A percentile compares a stretch with the other conserved stretches of the same genome.
Evolutionary conservation across 1,140 invertebrate species (phyloP).

Genomic region (Procambarus virginalis): DNA sequence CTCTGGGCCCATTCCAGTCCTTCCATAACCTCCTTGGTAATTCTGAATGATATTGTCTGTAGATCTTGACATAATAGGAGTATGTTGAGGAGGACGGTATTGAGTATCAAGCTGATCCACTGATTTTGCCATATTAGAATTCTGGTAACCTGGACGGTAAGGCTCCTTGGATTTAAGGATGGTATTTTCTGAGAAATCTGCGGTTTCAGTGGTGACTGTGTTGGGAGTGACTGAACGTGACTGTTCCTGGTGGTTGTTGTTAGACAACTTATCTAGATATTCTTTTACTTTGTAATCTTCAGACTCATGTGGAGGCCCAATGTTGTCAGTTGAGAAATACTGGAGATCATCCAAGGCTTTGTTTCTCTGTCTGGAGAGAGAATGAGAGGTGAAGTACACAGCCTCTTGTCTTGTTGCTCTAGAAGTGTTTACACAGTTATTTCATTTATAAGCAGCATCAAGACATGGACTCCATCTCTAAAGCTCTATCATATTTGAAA

Average conservation of each 20-base stretch:
- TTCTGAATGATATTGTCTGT: conserved; percentile 42
- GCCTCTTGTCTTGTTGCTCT: not conserved
- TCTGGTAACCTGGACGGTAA: conserved; percentile 16
- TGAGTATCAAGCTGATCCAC: conserved; percentile 39
- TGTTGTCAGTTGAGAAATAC: conserved; percentile 66
- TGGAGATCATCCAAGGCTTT: conserved; percentile 70
- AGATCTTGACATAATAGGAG: conserved; percentile 25
- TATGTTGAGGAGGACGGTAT: not conserved
- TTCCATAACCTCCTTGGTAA: conserved; percentile 20
- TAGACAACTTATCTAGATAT: conserved; percentile 62
- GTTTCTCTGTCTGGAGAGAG: conserved; percentile 65
- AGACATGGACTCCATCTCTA: conserved; percentile 2
- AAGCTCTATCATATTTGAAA: not conserved
- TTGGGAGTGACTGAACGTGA: conserved; percentile 52
- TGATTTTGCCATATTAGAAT: conserved; percentile 43
- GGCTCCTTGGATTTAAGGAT: not conserved
- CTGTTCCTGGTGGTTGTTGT: conserved; percentile 51
- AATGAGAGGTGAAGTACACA: not conserved
- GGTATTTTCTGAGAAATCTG: not conserved
- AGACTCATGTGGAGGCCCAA: conserved; percentile 31
- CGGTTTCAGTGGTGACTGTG: conserved; percentile 36
- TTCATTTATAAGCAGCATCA: not conserved
- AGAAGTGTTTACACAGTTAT: not conserved
- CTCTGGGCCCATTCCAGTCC: conserved; percentile 12
- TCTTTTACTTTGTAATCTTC: conserved; percentile 67